Evolutionary conservation across 1,140 invertebrate species (phyloP).

Genomic region (Calephelis nemesis): DNA sequence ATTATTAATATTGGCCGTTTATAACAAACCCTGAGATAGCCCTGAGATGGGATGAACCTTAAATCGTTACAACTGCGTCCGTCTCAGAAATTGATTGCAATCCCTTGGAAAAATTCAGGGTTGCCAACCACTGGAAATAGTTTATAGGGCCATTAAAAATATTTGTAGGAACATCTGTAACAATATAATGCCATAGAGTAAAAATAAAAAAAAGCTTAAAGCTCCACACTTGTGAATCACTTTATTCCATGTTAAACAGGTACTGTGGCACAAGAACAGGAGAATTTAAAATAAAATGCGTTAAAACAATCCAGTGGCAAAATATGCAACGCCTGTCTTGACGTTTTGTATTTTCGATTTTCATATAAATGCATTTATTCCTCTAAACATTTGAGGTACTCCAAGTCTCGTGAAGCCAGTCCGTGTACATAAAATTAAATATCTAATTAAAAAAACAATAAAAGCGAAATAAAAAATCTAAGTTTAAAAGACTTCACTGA

Average conservation of each 20-base stretch:
- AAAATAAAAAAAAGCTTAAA: constrained; percentile 48
- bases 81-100: too few species aligned
- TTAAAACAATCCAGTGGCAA: constrained; percentile 47
- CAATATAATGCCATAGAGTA: constrained; percentile 2
- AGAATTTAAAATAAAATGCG: constrained; percentile 52
- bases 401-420: constrained; percentile 13
- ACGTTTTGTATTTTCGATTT: constrained; percentile 1
- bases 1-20: too few species aligned
- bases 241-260: constrained; percentile 57
- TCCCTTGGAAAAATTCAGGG: too few species aligned
- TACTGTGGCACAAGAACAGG: constrained; percentile 62
- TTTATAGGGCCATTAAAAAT: too few species aligned
- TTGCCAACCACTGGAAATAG: too few species aligned
- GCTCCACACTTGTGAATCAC: constrained; percentile 61
- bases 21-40: too few species aligned
- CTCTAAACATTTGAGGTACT: not conserved
- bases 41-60: too few species aligned
- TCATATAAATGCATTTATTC: constrained; percentile 11
- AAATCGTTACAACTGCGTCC: too few species aligned
- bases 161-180: not conserved
- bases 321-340: constrained; percentile 27
- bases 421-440: constrained; percentile 8
- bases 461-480: constrained; percentile 11
- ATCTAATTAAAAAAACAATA: constrained; percentile 22
- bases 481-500: constrained; percentile 29